These are phyloP conservation scores for Anastrepha obliqua DNA, from an alignment of 1,140 invertebrate species.

Conservation along the genomic window DNA sequence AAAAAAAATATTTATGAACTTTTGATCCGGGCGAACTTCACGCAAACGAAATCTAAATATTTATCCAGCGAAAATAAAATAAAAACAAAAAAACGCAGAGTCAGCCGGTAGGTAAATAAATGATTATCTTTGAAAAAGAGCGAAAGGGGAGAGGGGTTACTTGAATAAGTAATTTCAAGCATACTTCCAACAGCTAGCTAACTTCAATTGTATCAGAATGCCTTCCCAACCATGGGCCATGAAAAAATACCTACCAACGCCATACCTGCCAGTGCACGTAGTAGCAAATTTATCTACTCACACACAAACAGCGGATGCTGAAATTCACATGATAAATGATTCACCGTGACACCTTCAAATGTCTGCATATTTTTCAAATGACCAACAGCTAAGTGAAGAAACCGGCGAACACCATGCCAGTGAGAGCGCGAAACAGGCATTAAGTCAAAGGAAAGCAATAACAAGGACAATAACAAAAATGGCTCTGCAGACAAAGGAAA, in stretches of 20 bases:
- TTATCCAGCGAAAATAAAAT: not conserved
- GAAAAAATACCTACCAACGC: not conserved
- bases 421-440: not conserved
- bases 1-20: too few species aligned
- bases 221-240: not conserved
- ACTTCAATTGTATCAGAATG: not conserved
- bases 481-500: too few species aligned
- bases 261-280: not conserved
- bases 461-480: not conserved
- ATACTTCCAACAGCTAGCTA: not conserved
- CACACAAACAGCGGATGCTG: not conserved
- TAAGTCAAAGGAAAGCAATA: not conserved
- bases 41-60: not conserved
- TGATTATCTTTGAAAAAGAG: not conserved
- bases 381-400: not conserved
- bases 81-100: not conserved
- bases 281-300: not conserved
- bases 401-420: not conserved
- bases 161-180: not conserved
- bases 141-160: not conserved
- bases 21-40: not conserved
- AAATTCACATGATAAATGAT: slow-evolving; percentile 36
- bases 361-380: slow-evolving; percentile 43
- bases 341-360: slow-evolving; percentile 30
- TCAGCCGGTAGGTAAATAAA: not conserved